These are phyloP conservation scores for Geranospiza caerulescens DNA, from an alignment of 2,797 vertebrate genomes.

Conservation along the genomic window DNA sequence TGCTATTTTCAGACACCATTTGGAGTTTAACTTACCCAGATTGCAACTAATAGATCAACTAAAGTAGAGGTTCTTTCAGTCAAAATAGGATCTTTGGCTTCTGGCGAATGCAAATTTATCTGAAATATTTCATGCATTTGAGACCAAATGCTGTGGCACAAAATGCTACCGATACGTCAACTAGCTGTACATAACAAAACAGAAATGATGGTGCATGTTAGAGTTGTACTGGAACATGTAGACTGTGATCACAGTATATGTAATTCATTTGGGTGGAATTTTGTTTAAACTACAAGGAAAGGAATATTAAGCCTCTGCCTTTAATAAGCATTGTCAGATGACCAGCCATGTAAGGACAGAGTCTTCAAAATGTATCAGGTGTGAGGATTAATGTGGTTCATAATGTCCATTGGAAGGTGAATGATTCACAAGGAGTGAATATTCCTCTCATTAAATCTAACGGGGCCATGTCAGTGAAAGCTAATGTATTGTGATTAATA, in stretches of 20 bases:
- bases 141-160: background rate
- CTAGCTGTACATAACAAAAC: background rate
- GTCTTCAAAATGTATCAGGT: background rate
- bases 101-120: background rate
- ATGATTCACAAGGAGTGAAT: background rate
- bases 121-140: background rate
- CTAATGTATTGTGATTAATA: background rate
- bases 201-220: background rate
- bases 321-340: background rate
- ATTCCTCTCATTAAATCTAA: background rate
- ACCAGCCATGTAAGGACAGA: background rate
- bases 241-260: accelerated
- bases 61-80: background rate
- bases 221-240: too few relatives aligned
- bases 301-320: background rate
- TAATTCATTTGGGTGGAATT: background rate
- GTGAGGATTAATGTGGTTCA: background rate
- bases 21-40: background rate
- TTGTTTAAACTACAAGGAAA: background rate
- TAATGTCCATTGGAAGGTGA: background rate
- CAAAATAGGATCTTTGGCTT: background rate
- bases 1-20: background rate
- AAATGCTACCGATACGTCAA: background rate
- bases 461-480: background rate
- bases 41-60: background rate